Conservation (phyloP, 53 echinoderm and acorn worm species). For the Holothuria leucospilota region DNA sequence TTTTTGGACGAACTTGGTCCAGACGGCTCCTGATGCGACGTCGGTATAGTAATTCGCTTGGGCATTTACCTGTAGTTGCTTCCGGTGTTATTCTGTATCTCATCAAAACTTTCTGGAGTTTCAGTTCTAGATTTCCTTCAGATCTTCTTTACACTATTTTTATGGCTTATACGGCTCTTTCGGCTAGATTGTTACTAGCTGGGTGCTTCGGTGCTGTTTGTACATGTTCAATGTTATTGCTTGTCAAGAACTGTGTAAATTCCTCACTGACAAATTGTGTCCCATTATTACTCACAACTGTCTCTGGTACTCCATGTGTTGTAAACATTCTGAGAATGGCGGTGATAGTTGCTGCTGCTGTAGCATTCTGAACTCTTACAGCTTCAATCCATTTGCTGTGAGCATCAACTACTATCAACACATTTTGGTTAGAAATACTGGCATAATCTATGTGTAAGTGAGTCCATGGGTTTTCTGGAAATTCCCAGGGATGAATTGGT, state of each 20-base stretch:
- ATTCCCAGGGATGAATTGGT: too few relatives aligned
- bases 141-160: conserved; percentile 44
- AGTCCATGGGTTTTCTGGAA: too few relatives aligned
- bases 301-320: conserved; percentile 66
- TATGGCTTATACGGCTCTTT: conserved; percentile 59
- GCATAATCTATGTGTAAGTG: too few relatives aligned
- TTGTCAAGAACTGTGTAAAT: conserved; percentile 48
- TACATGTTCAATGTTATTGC: conserved; percentile 62
- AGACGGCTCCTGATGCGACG: conserved; percentile 44
- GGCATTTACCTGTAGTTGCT: conserved; percentile 53
- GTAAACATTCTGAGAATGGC: conserved; percentile 63
- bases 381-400: conserved; percentile 68
- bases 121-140: conserved; percentile 36
- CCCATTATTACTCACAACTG: conserved; percentile 69
- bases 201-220: conserved; percentile 77
- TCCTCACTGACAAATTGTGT: conserved; percentile 69
- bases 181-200: conserved; percentile 59
- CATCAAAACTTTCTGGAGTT: conserved; percentile 57
- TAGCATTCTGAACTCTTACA: conserved; percentile 30
- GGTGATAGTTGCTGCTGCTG: conserved; percentile 48
- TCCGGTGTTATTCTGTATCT: conserved; percentile 64
- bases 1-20: conserved; percentile 48
- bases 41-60: conserved; percentile 62
- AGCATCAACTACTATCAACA: conserved; percentile 53
- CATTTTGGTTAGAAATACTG: neutral